Evolutionary conservation across 2,113 vertebrate genomes (phyloP).

Genomic region (Protobothrops flavoviridis): DNA sequence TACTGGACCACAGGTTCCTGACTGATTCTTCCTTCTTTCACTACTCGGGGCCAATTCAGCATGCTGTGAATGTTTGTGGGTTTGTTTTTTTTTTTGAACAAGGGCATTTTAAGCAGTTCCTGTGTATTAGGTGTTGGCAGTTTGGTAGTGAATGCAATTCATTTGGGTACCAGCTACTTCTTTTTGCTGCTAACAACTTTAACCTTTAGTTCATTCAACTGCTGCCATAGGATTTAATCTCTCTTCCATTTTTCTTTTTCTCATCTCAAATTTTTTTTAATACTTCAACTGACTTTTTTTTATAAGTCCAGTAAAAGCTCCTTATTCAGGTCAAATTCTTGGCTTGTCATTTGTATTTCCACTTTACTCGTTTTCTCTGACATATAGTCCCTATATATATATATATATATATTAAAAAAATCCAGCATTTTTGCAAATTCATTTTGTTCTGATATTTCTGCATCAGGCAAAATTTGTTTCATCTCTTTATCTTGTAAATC

Average conservation of each 20-base stretch:
- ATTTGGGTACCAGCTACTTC: background rate
- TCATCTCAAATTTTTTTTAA: background rate
- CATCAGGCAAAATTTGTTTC: background rate
- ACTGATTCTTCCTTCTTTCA: background rate
- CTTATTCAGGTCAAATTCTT: background rate
- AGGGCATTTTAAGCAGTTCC: background rate
- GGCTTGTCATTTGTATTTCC: background rate
- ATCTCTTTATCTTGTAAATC: background rate
- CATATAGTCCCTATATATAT: background rate
- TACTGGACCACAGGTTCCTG: background rate
- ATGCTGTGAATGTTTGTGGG: background rate
- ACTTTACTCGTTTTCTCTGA: background rate
- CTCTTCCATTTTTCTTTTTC: background rate
- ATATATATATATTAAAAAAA: too few species aligned
- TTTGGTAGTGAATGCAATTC: background rate
- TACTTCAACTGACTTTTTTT: background rate
- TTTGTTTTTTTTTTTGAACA: background rate
- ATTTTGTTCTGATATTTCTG: background rate
- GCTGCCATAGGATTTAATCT: background rate
- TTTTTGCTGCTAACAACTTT: background rate
- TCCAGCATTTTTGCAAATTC: background rate
- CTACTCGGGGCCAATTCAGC: background rate
- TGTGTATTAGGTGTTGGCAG: background rate
- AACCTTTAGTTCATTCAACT: background rate
- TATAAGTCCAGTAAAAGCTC: background rate